Evolutionary conservation across 2,888 invertebrate species (phyloP).

Genomic region (Galeopsomyia nigrocyanea): DNA sequence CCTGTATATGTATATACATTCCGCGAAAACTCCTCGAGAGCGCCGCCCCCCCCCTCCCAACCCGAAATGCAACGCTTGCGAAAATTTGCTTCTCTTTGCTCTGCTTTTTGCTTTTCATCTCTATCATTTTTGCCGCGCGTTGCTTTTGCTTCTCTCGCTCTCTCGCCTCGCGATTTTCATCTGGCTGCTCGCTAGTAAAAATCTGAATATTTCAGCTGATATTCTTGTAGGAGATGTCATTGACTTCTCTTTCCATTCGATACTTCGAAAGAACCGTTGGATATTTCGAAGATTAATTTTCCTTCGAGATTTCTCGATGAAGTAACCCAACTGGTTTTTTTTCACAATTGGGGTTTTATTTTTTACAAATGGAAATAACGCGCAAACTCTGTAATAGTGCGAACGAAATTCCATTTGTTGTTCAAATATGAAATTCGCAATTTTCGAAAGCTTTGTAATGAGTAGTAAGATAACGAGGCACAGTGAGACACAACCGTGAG

Average conservation of each 20-base stretch:
- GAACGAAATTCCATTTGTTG: too few species aligned
- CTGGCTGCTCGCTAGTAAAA: neutral
- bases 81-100: constrained; percentile 35
- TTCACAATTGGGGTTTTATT: too few species aligned
- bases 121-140: neutral
- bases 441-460: too few species aligned
- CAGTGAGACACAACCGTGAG: too few species aligned
- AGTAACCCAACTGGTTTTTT: too few species aligned
- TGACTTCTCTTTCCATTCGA: constrained; percentile 18
- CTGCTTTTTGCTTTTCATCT: constrained; percentile 13
- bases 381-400: too few species aligned
- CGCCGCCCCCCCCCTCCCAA: too few species aligned
- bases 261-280: constrained; percentile 1
- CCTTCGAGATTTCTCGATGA: too few species aligned
- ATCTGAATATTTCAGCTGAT: constrained; percentile 22
- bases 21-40: neutral
- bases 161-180: constrained; percentile 19
- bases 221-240: neutral
- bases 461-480: too few species aligned
- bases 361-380: too few species aligned
- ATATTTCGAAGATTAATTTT: neutral
- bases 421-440: too few species aligned
- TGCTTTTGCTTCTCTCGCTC: constrained; percentile 2
- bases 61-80: neutral
- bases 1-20: neutral